Percentiles rank a stretch among this genome's conserved stretches.
Conservation (phyloP, 1,140 invertebrate species). For the Brachionus koreanus region DNA sequence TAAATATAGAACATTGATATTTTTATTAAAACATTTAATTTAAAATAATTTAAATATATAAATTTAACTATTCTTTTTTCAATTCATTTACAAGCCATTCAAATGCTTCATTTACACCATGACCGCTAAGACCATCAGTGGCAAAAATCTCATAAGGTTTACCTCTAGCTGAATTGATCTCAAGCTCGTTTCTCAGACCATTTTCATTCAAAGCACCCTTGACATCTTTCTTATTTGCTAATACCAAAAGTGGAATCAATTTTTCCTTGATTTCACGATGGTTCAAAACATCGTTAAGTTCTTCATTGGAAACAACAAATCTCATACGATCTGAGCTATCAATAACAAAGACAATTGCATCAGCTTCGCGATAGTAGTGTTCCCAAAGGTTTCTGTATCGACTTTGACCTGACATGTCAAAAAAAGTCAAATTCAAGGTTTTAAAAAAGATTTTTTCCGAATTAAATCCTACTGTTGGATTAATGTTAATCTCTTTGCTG, state of each 20-base stretch:
- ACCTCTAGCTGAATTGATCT: conserved; percentile 72
- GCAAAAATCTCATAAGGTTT: conserved; percentile 93
- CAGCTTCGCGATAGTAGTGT: conserved; percentile 84
- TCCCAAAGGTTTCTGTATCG: conserved; percentile 92
- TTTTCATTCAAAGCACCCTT: conserved; percentile 79
- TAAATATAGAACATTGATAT: not conserved
- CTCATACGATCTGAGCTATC: conserved; percentile 87
- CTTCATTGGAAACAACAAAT: conserved; percentile 80
- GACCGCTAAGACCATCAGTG: conserved; percentile 83
- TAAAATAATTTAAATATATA: not conserved
- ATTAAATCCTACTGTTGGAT: conserved; percentile 86
- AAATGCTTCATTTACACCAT: conserved; percentile 85
- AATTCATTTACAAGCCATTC: conserved; percentile 90
- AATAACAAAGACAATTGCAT: conserved; percentile 93
- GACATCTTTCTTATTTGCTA: conserved; percentile 93
- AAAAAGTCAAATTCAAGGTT: conserved; percentile 74
- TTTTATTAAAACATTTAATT: not conserved
- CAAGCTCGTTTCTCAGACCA: conserved; percentile 73
- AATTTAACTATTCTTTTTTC: conserved; percentile 26
- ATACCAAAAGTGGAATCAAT: conserved; percentile 82
- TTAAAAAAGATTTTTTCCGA: conserved; percentile 82
- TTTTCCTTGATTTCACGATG: conserved; percentile 76
- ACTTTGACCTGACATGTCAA: conserved; percentile 96
- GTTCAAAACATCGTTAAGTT: conserved; percentile 76
- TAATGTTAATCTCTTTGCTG: conserved; percentile 70